A percentile compares a stretch with the other conserved stretches of the same genome.
These are phyloP conservation scores for Platypus cylindrus DNA, from an alignment of 2,888 invertebrate species.

Conservation along the genomic window DNA sequence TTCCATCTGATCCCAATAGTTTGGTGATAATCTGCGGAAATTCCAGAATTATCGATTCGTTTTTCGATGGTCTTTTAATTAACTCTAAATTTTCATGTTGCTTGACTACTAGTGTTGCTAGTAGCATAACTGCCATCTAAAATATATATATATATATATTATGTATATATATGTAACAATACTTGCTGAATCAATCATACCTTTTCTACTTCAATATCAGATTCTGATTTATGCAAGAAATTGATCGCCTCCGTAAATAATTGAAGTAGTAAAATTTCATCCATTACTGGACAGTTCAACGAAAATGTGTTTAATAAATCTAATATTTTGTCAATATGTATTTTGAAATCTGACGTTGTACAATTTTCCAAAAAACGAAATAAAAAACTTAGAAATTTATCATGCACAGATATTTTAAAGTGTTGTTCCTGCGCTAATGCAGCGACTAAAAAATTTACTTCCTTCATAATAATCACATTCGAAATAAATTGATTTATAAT, in stretches of 20 bases:
- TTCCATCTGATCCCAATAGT: slow-evolving; percentile 5
- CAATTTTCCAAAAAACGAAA: slow-evolving; percentile 15
- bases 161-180: slow-evolving; percentile 1
- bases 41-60: neutral
- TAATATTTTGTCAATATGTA: slow-evolving; percentile 16
- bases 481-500: slow-evolving; percentile 9
- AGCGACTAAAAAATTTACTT: slow-evolving; percentile 18
- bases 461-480: slow-evolving; percentile 14
- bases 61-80: slow-evolving; percentile 5
- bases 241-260: slow-evolving; percentile 15
- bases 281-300: slow-evolving; percentile 14
- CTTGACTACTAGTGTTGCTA: slow-evolving; percentile 13
- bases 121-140: slow-evolving; percentile 16
- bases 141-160: slow-evolving; percentile 4
- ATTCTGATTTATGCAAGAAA: slow-evolving; percentile 12
- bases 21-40: slow-evolving; percentile 5
- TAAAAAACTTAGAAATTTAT: slow-evolving; percentile 17
- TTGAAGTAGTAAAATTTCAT: slow-evolving; percentile 17
- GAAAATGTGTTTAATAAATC: slow-evolving; percentile 19
- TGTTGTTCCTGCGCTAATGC: slow-evolving; percentile 14
- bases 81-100: slow-evolving; percentile 10
- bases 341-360: slow-evolving; percentile 10
- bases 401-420: slow-evolving; percentile 16
- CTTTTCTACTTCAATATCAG: slow-evolving; percentile 17
- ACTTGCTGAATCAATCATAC: slow-evolving; percentile 4